Base-by-base conservation (phyloP, 1,140 invertebrate genomes). In the Drosophila arawakana region DNA sequence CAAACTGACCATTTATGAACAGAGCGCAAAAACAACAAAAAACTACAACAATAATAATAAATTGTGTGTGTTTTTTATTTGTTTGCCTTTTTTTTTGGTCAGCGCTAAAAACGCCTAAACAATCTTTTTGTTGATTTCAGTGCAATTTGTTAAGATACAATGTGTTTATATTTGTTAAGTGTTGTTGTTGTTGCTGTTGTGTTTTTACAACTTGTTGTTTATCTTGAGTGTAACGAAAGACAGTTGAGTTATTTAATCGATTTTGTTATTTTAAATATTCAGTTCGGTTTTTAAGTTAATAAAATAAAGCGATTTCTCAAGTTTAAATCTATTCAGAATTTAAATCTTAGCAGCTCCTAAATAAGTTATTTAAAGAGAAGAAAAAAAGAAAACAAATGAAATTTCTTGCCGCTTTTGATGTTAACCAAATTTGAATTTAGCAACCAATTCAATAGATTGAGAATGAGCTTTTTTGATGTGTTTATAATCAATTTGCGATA, bases 1-100 rank as follows among this genome's bases (percentile, higher is more conserved):
- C n/a, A 76, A 39, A 57, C 71, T 80, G 80, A 77, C 82, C 82
- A 86, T 86, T 88, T 86, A 88, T 80, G 80, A 70, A 66, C 41
- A 68, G 44, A 67, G 70, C 25, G 50, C 62, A 44, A 54, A 63
- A 30, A 5, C 25, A 30, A 30, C 25, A 30, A 30, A 30, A 30
- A 30, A 30, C 25, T 30, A 58, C 58, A 76, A 58, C 43, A 66
- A 73, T 63, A 81, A 78, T 65, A 80, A 61, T 37, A 60, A 75
- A 65, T 37, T 35, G n/a, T 54, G 49, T 37, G 34, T 35, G 10
- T 54, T 35, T 82, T 21, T 76, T 79, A 30, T 30, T 30, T 30
- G 25, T 30, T 30, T 30, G 25, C 2, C 6, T 47, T 46, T 72
- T 11, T 75, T 80, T 76, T 55, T 50, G 55, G 69, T 66, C 59